Evolutionary conservation across 2,888 invertebrate genomes (phyloP).

Genomic region (Neria commutata): DNA sequence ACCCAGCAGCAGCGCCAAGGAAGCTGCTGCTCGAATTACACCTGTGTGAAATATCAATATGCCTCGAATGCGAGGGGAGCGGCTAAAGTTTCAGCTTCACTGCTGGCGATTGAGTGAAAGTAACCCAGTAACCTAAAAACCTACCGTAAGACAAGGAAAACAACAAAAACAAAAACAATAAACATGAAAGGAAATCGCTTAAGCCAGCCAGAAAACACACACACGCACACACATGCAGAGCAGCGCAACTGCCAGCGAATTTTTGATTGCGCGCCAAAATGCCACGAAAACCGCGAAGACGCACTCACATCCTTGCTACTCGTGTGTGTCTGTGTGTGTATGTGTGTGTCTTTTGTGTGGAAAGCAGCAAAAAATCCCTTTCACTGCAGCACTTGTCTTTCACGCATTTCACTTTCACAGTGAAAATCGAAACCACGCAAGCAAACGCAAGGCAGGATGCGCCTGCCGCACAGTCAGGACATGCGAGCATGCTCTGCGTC

Average conservation of each 20-base stretch:
- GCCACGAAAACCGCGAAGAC: no score
- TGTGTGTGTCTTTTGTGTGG: no score
- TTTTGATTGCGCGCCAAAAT: neutral
- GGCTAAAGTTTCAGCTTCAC: constrained; percentile 41
- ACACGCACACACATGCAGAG: constrained; percentile 32
- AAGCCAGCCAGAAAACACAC: constrained; percentile 31
- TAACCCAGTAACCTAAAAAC: no score
- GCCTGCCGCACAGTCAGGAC: constrained; percentile 32
- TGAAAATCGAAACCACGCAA: constrained; percentile 48
- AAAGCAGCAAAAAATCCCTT: neutral
- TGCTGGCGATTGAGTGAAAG: constrained; percentile 29
- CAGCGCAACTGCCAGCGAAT: neutral
- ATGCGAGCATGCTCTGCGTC: constrained; percentile 33
- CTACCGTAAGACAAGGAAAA: no score
- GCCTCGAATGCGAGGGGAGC: constrained; percentile 36
- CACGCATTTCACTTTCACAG: constrained; percentile 49
- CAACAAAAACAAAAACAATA: constrained; percentile 27
- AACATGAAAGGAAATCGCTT: constrained; percentile 41
- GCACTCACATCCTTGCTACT: no score
- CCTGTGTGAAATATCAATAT: constrained; percentile 49
- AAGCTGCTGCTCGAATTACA: constrained; percentile 25
- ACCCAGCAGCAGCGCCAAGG: no score
- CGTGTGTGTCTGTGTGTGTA: no score
- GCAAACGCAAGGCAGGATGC: constrained; percentile 35
- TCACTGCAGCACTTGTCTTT: no score